phyloP scores from a whole-genome alignment of 2,113 vertebrate genomes.

The Colinus virginianus region DNA sequence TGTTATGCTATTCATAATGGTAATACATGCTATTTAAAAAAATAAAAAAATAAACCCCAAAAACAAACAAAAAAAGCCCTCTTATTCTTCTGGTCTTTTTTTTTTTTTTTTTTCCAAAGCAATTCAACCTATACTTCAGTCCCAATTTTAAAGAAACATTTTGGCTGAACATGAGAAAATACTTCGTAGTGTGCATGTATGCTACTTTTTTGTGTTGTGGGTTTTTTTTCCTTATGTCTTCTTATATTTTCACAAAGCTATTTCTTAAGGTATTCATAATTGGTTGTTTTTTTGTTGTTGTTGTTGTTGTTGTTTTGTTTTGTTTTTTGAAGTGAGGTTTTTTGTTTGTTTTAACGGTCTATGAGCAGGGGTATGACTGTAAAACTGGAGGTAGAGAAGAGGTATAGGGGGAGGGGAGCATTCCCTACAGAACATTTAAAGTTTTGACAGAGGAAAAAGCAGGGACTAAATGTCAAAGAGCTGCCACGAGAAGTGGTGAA shows the following conservation, averaged over 20 bases:
- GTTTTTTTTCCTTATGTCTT: not conserved
- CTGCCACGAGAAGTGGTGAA: not conserved
- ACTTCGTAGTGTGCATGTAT: not conserved
- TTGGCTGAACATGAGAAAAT: not conserved
- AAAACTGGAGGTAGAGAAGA: not conserved
- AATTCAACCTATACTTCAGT: not conserved
- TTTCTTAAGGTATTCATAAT: not conserved
- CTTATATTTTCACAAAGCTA: not conserved
- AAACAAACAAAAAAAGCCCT: rapidly evolving
- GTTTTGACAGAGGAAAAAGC: not conserved
- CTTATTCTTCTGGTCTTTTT: not conserved
- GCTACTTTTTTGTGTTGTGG: rapidly evolving
- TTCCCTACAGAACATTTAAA: not conserved
- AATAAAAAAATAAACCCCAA: no score
- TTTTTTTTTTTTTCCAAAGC: not conserved
- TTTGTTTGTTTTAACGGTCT: not conserved
- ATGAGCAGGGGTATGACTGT: not conserved
- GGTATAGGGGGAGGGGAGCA: not conserved
- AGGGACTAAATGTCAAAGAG: not conserved
- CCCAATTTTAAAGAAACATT: not conserved
- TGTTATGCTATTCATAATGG: not conserved
- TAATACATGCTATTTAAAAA: not conserved
- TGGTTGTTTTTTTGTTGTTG: no score
- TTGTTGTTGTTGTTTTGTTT: no score
- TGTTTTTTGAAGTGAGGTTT: no score